A percentile compares a stretch with the other conserved stretches of the same genome.
These are phyloP conservation scores for Syngnathus scovelli DNA, from an alignment of 2,113 vertebrate species.

Conservation along the genomic window DNA sequence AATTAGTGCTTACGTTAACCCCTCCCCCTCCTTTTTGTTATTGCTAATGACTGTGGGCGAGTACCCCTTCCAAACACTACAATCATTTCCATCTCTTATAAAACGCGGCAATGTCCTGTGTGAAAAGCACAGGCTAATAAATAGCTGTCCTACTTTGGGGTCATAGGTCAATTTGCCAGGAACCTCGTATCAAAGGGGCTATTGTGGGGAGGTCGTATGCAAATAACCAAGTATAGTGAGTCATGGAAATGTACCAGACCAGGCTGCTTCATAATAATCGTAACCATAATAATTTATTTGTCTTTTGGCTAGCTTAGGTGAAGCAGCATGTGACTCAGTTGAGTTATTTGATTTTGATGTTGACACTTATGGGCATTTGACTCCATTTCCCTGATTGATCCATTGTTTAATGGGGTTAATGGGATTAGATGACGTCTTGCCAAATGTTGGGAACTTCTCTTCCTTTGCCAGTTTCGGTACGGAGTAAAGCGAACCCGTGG, in stretches of 20 bases:
- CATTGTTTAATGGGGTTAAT: background rate
- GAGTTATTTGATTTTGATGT: background rate
- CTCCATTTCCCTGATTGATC: background rate
- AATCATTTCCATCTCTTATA: background rate
- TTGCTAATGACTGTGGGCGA: slow-evolving; percentile 21
- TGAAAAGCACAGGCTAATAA: background rate
- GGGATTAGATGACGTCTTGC: background rate
- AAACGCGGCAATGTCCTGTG: background rate
- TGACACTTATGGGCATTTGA: background rate
- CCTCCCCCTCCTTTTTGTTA: background rate
- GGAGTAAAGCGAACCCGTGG: too few relatives aligned
- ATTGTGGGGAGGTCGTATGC: background rate
- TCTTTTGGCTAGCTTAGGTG: background rate
- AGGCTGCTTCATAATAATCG: background rate
- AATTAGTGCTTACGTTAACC: background rate
- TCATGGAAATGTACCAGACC: background rate
- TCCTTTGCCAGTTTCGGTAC: too few relatives aligned
- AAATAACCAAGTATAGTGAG: background rate
- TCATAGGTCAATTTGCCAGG: background rate
- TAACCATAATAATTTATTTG: background rate
- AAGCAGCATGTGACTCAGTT: background rate
- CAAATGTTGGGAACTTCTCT: background rate
- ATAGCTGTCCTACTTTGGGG: background rate
- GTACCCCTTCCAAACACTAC: background rate
- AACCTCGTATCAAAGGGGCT: background rate